Evolutionary conservation across 2,888 invertebrate species (phyloP).

Genomic region (Pammene aurita): DNA sequence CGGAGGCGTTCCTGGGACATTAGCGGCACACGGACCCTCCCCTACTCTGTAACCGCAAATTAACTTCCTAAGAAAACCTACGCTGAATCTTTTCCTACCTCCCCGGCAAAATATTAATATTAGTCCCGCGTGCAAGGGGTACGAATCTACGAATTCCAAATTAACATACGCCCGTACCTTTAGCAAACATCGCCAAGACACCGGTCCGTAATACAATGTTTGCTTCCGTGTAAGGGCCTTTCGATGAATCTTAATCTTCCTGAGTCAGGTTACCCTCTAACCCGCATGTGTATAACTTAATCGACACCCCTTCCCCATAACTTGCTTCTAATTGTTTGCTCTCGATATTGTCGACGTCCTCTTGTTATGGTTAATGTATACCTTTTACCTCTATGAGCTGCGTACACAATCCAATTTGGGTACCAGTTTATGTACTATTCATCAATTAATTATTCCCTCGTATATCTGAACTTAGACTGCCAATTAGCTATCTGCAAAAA

Average conservation of each 20-base stretch:
- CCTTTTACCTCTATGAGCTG: slow-evolving; percentile 49
- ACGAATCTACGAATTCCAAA: slow-evolving; percentile 69
- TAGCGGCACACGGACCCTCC: slow-evolving; percentile 68
- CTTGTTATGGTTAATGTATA: slow-evolving; percentile 63
- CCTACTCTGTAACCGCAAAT: slow-evolving; percentile 79
- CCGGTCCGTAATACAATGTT: slow-evolving; percentile 79
- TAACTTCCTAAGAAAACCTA: slow-evolving; percentile 59
- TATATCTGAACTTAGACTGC: slow-evolving; percentile 43
- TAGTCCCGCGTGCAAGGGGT: slow-evolving; percentile 66
- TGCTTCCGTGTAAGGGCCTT: slow-evolving; percentile 79
- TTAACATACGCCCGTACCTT: slow-evolving; percentile 80
- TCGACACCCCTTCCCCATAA: slow-evolving; percentile 74
- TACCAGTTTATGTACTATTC: slow-evolving; percentile 36
- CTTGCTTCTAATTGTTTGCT: slow-evolving; percentile 82
- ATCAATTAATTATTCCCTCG: slow-evolving; percentile 30
- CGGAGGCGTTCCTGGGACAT: slow-evolving; percentile 73
- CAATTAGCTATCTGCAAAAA: slow-evolving; percentile 4
- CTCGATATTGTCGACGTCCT: slow-evolving; percentile 79
- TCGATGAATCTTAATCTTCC: slow-evolving; percentile 81
- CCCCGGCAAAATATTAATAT: slow-evolving; percentile 77
- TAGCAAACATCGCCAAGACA: slow-evolving; percentile 78
- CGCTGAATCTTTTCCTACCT: slow-evolving; percentile 59
- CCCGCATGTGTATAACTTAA: slow-evolving; percentile 83
- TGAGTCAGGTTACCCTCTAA: slow-evolving; percentile 79
- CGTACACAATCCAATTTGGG: slow-evolving; percentile 34